Evolutionary conservation across 2,888 invertebrate genomes (phyloP).

Genomic region (Tenthredo livida): DNA sequence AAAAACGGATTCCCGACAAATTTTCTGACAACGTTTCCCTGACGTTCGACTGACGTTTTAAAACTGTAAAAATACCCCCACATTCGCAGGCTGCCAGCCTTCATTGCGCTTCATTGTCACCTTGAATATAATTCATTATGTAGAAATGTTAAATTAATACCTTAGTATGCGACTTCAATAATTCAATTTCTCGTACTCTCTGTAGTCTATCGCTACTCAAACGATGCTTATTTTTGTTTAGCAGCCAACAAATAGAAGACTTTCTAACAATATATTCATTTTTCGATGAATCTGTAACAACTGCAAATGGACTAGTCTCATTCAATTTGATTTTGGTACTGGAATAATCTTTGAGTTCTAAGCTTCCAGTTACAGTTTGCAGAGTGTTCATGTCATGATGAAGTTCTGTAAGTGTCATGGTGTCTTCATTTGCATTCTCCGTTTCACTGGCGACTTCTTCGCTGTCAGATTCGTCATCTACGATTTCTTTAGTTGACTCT

Average conservation of each 20-base stretch:
- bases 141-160: neutral
- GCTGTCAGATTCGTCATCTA: conserved; percentile 30
- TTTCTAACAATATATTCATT: conserved; percentile 47
- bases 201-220: conserved; percentile 52
- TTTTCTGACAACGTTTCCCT: no score
- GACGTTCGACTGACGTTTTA: no score
- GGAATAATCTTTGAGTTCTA: conserved; percentile 37
- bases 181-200: conserved; percentile 34
- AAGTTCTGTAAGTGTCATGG: conserved; percentile 16
- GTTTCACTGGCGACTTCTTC: conserved; percentile 13
- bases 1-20: no score
- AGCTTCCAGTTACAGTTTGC: conserved; percentile 22
- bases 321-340: conserved; percentile 15
- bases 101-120: no score
- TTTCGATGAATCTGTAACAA: conserved; percentile 20
- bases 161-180: conserved; percentile 4
- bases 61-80: no score
- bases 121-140: no score
- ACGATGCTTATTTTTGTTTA: conserved; percentile 51
- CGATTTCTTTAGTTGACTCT: neutral
- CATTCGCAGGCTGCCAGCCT: no score
- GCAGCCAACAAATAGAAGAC: conserved; percentile 55
- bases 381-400: conserved; percentile 12
- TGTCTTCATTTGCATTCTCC: conserved; percentile 7
- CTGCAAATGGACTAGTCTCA: conserved; percentile 28